These are phyloP conservation scores for Sparidentex hasta DNA, from an alignment of 2,797 vertebrate genomes.

Conservation along the genomic window DNA sequence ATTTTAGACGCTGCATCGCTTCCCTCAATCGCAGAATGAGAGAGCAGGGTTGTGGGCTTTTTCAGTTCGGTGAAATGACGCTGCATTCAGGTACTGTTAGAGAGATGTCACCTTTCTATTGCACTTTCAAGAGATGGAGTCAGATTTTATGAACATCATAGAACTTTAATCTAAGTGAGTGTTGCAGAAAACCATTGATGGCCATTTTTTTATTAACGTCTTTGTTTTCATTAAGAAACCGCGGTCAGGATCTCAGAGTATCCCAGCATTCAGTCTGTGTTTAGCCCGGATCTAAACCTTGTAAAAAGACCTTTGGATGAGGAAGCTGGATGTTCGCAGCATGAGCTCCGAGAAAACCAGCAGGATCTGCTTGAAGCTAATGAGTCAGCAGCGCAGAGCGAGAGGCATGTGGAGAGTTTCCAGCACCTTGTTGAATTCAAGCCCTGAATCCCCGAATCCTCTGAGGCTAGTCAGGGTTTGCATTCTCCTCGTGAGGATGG, in stretches of 20 bases:
- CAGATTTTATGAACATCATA: no score
- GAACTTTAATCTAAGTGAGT: background rate
- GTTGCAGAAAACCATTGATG: background rate
- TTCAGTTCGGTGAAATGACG: background rate
- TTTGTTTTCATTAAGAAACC: background rate
- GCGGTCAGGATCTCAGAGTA: background rate
- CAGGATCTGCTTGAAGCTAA: background rate
- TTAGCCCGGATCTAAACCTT: background rate
- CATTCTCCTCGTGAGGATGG: background rate
- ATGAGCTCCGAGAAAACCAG: background rate
- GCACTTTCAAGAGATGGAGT: background rate
- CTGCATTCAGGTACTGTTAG: background rate
- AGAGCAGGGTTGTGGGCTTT: background rate
- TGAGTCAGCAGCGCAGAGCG: constrained; percentile 14
- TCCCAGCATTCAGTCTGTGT: background rate
- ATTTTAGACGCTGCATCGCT: background rate
- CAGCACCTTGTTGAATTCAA: constrained; percentile 5
- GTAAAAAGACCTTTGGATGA: background rate
- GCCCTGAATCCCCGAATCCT: background rate
- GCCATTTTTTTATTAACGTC: background rate
- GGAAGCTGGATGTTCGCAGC: background rate
- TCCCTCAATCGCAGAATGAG: background rate
- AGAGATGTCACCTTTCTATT: no score
- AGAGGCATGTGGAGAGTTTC: constrained; percentile 4
- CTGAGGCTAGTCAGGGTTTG: background rate